Evolutionary conservation across 1,140 invertebrate genomes (phyloP), one percentile per base, ranked within the genome.

Genomic region (Halesus radiatus): DNA sequence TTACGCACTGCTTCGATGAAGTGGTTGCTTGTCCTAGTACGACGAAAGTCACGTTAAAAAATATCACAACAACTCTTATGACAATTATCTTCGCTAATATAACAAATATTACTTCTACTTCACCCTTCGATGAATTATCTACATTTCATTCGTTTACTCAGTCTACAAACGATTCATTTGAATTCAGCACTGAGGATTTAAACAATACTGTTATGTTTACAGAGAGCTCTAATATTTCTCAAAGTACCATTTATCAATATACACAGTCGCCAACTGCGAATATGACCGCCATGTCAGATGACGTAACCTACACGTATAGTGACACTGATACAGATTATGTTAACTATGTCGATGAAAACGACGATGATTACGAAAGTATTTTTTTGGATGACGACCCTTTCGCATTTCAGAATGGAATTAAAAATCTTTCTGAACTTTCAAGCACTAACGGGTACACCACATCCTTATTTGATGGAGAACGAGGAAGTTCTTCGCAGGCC

Each of bases 21-120:
- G 50, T 58, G 56, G 58, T 79, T 13, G 20, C 22, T 18, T 80
- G 81, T 75, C 15, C 79, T 8, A 75, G 53, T 20, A 66, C 76
- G 45, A 53, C 7, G 13, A 56, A 62, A n/a, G 29, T 70, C 16
- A 81, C 78, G 16, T 22, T 70, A n/a, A 81, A 79, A 76, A 79
- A 82, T 45, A 72, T 82, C 26, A 82, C 81, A 5, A 66, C 73
- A 7, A 79, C 81, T 50, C 53, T 82, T 15, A 70, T 82, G 73
- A 79, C 81, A 18, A 82, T 82, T 8, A 66, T 79, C 4, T 45
- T 82, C 15, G 81, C 77, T 7, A 82, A 79, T 56, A 26, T 37
- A 20, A 66, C 80, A 10, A 56, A 32, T 6, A 20, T 45, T 29
- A 29, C 76, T 53, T n/a, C 76, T 37, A 52, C 76, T 3, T 16